phyloP scores from a whole-genome alignment of 2,797 vertebrate genomes.

The Huso huso region DNA sequence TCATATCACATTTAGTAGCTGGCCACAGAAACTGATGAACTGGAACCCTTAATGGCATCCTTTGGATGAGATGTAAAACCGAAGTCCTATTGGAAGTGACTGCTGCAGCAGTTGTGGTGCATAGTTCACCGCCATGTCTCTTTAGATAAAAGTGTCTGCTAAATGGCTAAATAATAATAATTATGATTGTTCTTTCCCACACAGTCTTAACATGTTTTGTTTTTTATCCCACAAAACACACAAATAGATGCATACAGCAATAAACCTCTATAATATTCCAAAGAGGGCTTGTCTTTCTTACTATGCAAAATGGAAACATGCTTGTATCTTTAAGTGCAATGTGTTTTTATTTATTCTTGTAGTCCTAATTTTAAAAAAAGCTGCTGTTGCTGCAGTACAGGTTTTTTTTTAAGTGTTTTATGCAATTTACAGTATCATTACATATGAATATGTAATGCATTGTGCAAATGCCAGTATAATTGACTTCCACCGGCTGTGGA shows the following conservation, averaged over 20 bases:
- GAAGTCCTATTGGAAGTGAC: no score
- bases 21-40: conserved; percentile 53
- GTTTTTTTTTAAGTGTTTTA: conserved; percentile 18
- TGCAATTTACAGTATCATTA: no score
- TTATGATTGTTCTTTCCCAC: conserved; percentile 49
- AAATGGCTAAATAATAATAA: conserved; percentile 25
- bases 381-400: conserved; percentile 24
- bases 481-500: conserved; percentile 51
- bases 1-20: not conserved
- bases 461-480: conserved; percentile 65
- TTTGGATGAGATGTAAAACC: no score
- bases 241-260: conserved; percentile 49
- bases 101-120: no score
- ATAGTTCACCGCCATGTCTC: no score
- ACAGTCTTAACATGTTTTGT: conserved; percentile 72
- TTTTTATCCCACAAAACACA: conserved; percentile 55
- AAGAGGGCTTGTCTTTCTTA: no score
- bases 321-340: no score
- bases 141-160: no score
- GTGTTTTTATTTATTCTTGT: no score
- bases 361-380: no score
- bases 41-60: conserved; percentile 38
- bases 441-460: conserved; percentile 55
- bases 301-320: no score
- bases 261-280: conserved; percentile 13